Evolutionary conservation across 2,797 vertebrate genomes (phyloP).

Genomic region (Peromyscus attwateri): DNA sequence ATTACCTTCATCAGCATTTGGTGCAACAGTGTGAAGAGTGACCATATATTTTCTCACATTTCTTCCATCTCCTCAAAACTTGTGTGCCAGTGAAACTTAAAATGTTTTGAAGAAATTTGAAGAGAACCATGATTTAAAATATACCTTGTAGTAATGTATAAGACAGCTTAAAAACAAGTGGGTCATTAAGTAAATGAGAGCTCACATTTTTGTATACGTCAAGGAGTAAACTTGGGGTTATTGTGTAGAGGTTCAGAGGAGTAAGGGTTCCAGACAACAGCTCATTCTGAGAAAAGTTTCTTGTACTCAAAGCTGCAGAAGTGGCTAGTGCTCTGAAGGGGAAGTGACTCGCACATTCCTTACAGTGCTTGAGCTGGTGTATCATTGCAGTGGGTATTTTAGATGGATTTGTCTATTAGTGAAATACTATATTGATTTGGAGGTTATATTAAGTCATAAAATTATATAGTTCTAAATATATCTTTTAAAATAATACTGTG

Average conservation of each 20-base stretch:
- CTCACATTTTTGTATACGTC: background rate
- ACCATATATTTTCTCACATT: background rate
- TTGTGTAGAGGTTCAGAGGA: background rate
- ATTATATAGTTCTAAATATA: background rate
- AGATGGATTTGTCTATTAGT: background rate
- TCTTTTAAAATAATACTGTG: background rate
- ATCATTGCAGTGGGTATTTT: constrained; percentile 18
- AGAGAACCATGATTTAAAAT: constrained; percentile 17
- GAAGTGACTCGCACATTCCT: background rate
- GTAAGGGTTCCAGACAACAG: background rate
- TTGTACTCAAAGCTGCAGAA: background rate
- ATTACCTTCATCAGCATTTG: background rate
- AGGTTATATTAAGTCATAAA: constrained; percentile 34
- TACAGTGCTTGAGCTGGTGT: constrained; percentile 42
- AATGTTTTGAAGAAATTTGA: background rate
- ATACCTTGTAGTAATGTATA: background rate
- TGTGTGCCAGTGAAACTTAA: background rate
- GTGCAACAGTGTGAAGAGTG: background rate
- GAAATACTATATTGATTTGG: constrained; percentile 17
- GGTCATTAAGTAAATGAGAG: background rate
- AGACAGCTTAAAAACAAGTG: background rate
- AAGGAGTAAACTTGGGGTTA: background rate
- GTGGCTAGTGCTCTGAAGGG: background rate
- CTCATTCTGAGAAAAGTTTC: background rate
- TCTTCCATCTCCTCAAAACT: background rate